Percentiles rank a stretch among this genome's conserved stretches.
These are phyloP conservation scores for Drosophila orosa DNA, from an alignment of 1,140 invertebrate species.

Conservation along the genomic window DNA sequence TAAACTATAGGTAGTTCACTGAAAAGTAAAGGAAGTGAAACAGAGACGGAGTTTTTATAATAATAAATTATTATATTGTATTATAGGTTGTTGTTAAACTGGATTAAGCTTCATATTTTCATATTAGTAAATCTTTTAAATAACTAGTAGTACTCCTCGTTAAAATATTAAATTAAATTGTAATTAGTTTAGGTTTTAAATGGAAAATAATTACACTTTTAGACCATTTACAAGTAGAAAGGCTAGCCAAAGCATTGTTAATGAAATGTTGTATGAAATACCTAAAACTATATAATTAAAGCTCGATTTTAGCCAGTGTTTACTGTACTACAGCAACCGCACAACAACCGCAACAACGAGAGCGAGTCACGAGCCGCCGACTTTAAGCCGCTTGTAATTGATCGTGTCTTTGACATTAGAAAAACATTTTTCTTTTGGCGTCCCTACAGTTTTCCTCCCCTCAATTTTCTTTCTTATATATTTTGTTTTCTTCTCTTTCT, in stretches of 20 bases:
- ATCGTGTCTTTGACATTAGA: conserved; percentile 66
- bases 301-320: too few relatives aligned
- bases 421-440: conserved; percentile 39
- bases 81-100: background rate
- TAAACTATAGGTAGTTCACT: background rate
- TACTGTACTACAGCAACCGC: conserved; percentile 32
- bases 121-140: too few relatives aligned
- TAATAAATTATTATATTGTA: background rate
- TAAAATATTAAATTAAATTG: background rate
- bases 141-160: too few relatives aligned
- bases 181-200: too few relatives aligned
- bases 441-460: background rate
- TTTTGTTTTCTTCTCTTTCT: background rate
- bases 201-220: too few relatives aligned
- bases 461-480: background rate
- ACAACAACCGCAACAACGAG: conserved; percentile 26
- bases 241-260: too few relatives aligned
- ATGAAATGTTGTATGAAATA: too few relatives aligned
- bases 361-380: conserved; percentile 51
- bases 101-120: too few relatives aligned
- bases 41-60: background rate
- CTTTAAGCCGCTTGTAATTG: conserved; percentile 61
- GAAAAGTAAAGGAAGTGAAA: too few relatives aligned
- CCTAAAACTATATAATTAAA: background rate
- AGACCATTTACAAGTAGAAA: too few relatives aligned